Conservation (phyloP, 2,888 invertebrate genomes). For the Hypomecis atomaria region DNA sequence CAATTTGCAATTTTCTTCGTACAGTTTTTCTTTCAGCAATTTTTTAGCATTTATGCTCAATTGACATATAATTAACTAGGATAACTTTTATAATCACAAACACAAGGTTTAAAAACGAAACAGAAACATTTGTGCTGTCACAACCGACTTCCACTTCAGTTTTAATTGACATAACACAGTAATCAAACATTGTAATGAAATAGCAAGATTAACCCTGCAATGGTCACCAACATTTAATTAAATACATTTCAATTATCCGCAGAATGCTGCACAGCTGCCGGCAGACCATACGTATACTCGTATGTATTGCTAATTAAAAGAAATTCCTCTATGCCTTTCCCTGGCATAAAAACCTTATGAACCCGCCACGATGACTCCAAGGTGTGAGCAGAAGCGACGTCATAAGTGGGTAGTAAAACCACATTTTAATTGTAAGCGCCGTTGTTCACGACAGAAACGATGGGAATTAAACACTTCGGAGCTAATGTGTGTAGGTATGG, state of each 20-base stretch:
- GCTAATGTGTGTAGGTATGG: conserved; percentile 57
- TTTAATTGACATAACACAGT: conserved; percentile 7
- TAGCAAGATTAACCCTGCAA: conserved; percentile 34
- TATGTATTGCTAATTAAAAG: conserved; percentile 75
- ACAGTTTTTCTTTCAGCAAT: too few species aligned
- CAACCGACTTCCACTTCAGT: too few species aligned
- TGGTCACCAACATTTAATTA: conserved; percentile 34
- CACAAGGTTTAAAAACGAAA: too few species aligned
- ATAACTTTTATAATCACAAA: too few species aligned
- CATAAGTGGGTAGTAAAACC: conserved; percentile 69
- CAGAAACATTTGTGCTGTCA: too few species aligned
- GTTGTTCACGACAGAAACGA: conserved; percentile 59
- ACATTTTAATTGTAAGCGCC: conserved; percentile 69
- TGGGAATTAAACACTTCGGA: conserved; percentile 60
- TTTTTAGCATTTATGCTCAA: too few species aligned
- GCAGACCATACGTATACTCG: conserved; percentile 52
- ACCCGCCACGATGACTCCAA: conserved; percentile 64
- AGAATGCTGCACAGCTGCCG: conserved; percentile 57
- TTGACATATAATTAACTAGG: too few species aligned
- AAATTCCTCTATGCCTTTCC: conserved; percentile 71
- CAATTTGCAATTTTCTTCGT: too few species aligned
- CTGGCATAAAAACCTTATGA: conserved; percentile 65
- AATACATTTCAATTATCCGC: conserved; percentile 48
- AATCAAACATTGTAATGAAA: conserved; percentile 39
- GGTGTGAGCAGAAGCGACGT: conserved; percentile 77